phyloP scores from a whole-genome alignment of 2,113 vertebrate species.

The Pyrgilauda ruficollis region DNA sequence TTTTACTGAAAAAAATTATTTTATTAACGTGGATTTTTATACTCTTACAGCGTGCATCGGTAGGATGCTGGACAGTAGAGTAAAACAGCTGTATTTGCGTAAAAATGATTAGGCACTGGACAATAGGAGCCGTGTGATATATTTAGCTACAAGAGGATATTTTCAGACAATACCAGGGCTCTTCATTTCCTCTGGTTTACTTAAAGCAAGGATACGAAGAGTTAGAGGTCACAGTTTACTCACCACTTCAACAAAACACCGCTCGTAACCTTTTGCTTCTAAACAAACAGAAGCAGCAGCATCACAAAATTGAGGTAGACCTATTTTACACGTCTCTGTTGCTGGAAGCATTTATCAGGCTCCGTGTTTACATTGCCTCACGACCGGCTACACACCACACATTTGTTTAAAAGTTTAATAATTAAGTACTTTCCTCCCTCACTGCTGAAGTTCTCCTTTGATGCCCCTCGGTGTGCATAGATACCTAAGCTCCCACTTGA shows the following conservation, averaged over 20 bases:
- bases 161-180: conserved; percentile 73
- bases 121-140: conserved; percentile 33
- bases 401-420: conserved; percentile 43
- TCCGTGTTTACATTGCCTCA: not conserved
- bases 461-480: conserved; percentile 4
- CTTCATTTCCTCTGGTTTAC: conserved; percentile 73
- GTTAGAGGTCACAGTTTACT: conserved; percentile 69
- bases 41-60: not conserved
- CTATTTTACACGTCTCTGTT: conserved; percentile 6
- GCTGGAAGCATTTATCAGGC: not conserved
- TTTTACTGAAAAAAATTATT: not conserved
- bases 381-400: not conserved
- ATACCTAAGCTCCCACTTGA: conserved; percentile 16
- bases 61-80: not conserved
- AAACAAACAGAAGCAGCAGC: conserved; percentile 30
- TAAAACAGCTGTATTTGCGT: conserved; percentile 32
- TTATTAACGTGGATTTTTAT: not conserved
- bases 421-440: not conserved
- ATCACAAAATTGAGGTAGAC: not conserved
- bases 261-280: conserved; percentile 25
- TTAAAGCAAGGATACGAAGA: conserved; percentile 64
- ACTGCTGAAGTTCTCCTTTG: not conserved
- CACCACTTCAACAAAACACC: conserved; percentile 23
- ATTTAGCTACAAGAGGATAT: conserved; percentile 68
- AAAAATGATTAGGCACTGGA: conserved; percentile 27